Evolutionary conservation across 2,113 vertebrate species (phyloP).

Genomic region (Petroica traversi): DNA sequence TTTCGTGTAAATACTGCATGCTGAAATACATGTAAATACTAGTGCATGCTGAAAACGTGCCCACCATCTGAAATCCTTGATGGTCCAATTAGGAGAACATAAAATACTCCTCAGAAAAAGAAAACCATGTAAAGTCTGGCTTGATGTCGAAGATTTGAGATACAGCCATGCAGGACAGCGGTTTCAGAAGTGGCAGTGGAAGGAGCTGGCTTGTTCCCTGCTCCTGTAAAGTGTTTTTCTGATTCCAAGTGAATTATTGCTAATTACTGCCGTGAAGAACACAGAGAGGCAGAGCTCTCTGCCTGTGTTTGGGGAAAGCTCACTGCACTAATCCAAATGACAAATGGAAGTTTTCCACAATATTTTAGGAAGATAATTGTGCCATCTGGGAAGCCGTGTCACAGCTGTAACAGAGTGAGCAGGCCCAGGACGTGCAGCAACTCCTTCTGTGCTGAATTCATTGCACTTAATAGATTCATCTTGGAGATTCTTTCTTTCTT

Average conservation of each 20-base stretch:
- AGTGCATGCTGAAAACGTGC: background rate
- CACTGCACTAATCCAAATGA: slow-evolving; percentile 34
- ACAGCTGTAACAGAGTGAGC: slow-evolving; percentile 26
- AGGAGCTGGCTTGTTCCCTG: background rate
- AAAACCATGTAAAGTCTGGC: background rate
- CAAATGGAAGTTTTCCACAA: slow-evolving; percentile 60
- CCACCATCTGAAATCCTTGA: background rate
- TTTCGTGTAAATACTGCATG: background rate
- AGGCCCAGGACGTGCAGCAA: slow-evolving; percentile 10
- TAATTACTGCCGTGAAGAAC: slow-evolving; percentile 5
- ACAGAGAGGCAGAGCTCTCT: background rate
- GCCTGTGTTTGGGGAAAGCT: slow-evolving; percentile 27
- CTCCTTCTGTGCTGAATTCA: slow-evolving; percentile 47
- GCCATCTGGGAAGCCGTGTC: slow-evolving; percentile 52
- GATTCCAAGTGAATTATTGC: slow-evolving; percentile 38
- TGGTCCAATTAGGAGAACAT: background rate
- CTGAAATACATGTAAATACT: too few species aligned
- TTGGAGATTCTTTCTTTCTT: background rate
- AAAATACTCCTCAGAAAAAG: background rate
- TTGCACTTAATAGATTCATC: slow-evolving; percentile 34
- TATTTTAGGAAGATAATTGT: slow-evolving; percentile 59
- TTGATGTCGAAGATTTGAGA: background rate
- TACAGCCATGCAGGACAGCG: background rate
- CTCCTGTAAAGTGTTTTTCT: background rate
- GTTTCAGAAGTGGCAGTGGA: background rate